Evolutionary conservation across 1,140 invertebrate genomes (phyloP).

Genomic region (Globodera ellingtonae): DNA sequence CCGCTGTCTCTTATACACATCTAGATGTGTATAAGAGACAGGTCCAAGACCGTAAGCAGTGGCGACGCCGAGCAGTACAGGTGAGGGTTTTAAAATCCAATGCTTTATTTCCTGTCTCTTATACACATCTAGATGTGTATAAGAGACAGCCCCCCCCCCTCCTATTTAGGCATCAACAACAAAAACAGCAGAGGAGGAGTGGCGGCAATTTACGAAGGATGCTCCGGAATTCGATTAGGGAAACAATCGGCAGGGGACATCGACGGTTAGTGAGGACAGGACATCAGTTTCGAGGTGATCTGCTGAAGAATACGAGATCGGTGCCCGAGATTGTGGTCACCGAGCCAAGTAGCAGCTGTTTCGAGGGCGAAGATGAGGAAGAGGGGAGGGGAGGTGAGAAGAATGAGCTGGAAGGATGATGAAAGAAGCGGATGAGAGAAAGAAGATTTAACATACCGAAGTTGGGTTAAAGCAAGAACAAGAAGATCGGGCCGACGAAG

Average conservation of each 20-base stretch:
- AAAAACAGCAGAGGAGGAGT: not conserved
- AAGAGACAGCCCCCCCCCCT: too few species aligned
- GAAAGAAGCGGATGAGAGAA: not conserved
- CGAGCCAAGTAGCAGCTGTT: constrained; percentile 21
- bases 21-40: too few species aligned
- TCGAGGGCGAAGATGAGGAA: not conserved
- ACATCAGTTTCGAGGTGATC: not conserved
- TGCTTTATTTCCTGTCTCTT: too few species aligned
- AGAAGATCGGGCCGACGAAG: too few species aligned
- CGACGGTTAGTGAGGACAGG: not conserved
- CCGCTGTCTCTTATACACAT: too few species aligned
- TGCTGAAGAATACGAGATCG: not conserved
- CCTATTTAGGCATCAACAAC: not conserved
- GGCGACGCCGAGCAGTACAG: not conserved
- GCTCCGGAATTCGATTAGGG: not conserved
- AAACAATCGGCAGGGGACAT: constrained; percentile 6
- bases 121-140: too few species aligned
- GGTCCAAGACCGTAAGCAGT: not conserved
- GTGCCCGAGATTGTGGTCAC: constrained; percentile 25
- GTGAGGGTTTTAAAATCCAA: too few species aligned
- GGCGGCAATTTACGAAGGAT: not conserved
- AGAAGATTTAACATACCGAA: too few species aligned
- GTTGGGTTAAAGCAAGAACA: too few species aligned
- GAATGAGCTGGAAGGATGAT: not conserved
- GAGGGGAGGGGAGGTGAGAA: not conserved